Base-by-base conservation (phyloP, 1,140 invertebrate species). In the Solenopsis fugax region DNA sequence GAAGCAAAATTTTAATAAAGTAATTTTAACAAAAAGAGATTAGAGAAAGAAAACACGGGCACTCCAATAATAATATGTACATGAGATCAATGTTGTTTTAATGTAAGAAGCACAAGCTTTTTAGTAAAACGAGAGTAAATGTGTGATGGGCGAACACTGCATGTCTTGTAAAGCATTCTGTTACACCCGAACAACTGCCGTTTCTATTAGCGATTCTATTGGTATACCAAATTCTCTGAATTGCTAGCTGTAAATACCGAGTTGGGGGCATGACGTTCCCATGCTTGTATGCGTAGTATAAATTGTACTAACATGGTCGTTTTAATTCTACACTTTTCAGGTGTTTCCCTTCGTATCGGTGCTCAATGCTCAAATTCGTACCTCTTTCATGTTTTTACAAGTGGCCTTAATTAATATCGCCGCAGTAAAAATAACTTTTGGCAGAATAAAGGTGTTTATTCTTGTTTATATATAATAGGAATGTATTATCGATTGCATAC, bases 261-360 rank as follows among this genome's bases (percentile, higher is more conserved):
- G 13, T 64, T 54, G 21, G 21, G 50, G 13, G 60, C 16, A 48
- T 71, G 34, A 81, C 4, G 24, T 73, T 73, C n/a, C 24, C 24
- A 34, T 5, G 52, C 41, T 73, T 21, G 41, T 45, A 64, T 24
- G 16, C 18, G n/a, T 67, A 24, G 18, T 50, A 60, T 21, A 9
- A 41, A 69, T 52, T 37, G 21, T 54, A 76, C 2, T 60, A 58
- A 85, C 52, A 77, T 58, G 18, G 18, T 41, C 34, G 24, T 45
- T 65, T 56, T 87, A 78, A 90, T 76, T 60, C 52, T 71, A 24
- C 37, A 58, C 88, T 90, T 91, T 91, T 93, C 93, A 95, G 95
- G 95, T 94, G 29, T 96, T 96, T 91, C 95, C 95, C 60, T 89
- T 95, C 67, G 88, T 95, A 88, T 90, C 94, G 60, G 85, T 95